Base-by-base conservation (phyloP, 2,888 invertebrate genomes). In the Melitaea athalia region DNA sequence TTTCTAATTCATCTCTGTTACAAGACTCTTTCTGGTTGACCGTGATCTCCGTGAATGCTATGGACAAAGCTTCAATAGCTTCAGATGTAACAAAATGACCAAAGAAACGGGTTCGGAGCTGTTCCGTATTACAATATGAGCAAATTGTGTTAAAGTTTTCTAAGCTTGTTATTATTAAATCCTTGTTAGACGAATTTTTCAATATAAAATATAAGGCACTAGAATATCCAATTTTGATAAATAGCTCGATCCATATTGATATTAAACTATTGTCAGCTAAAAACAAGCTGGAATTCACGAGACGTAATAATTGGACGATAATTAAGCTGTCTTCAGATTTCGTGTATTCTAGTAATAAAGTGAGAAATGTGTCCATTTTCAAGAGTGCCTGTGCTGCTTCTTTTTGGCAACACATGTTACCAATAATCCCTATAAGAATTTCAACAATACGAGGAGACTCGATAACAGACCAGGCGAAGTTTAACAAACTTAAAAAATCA, bases 351-450 rank as follows among this genome's bases (percentile, higher is more conserved):
- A 95, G 85, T 61, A 95, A 83, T 63, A 93, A 85, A 59, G 89
- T 85, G 71, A 96, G 83, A 42, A 96, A 89, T 42, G 93, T 90
- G 14, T 94, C 89, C 76, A 94, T 93, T 24, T 90, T 85, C 42
- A 95, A 91, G 14, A 96, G 86, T 33, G 89, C 87, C 63, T 91
- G 85, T 17, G 95, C 93, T 3, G 95, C 94, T 70, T 94, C 93
- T 68, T 93, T 91, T 69, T 95, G 94, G 77, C 96, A 95, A 72
- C 96, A 95, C 94, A 98, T 95, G 85, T 98, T 98, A 0, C 96
- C 97, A 69, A 97, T 91, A 65, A 97, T 96, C 7, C 98, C 98
- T 15, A 98, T 89, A 49, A 97, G 89, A 75, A 98, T 96, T 92
- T 98, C 98, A 61, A 94, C 94, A 47, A 96, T 89, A 74, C 97